Evolutionary conservation across 1,140 invertebrate genomes (phyloP), one percentile per base, ranked within the genome.

Genomic region (Nixonia krombeini): DNA sequence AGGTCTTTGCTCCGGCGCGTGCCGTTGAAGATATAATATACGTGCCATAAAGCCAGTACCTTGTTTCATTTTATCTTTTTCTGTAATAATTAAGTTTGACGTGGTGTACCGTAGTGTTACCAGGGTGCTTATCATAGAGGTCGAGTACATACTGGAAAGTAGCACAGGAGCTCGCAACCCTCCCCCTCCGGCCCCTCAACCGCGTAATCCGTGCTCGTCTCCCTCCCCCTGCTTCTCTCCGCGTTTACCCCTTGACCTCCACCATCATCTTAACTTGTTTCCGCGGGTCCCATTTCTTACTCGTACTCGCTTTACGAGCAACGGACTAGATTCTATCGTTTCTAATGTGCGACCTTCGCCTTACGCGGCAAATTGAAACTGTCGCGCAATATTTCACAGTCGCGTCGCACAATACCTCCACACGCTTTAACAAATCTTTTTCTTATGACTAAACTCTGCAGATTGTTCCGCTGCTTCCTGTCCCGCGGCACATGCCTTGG

Each of bases 61-160:
- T 47, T 51, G 35, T 58, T 59, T 50, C 42, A 18, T 42, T 61
- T 53, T 53, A 62, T 64, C 53, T 62, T 66, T 52, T 56, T 51
- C 40, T 45, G 52, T 63, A 57, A 70, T 73, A 73, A 73, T 73
- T 73, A 73, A 70, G 47, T 73, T 67, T 64, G 66, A 71, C 51
- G 50, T 50, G 50, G 63, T 58, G 50, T 61, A 23, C 41, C 42
- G 31, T 44, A 35, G 38, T 46, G 45, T 42, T 42, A 50, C 40
- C 33, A 18, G 35, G 61, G 45, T 66, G 58, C 66, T 72, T 65
- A 63, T 62, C 61, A 72, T 64, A 26, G 56, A 69, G 70, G 70
- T 72, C 65, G 70, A 72, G 70, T 65, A 49, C 57, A 57, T 44
- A 52, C 59, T 64, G 16, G 49, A 70, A 70, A 58, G 47, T 70